Evolutionary conservation across 2,113 vertebrate species (phyloP).

Genomic region (Ciconia boyciana): DNA sequence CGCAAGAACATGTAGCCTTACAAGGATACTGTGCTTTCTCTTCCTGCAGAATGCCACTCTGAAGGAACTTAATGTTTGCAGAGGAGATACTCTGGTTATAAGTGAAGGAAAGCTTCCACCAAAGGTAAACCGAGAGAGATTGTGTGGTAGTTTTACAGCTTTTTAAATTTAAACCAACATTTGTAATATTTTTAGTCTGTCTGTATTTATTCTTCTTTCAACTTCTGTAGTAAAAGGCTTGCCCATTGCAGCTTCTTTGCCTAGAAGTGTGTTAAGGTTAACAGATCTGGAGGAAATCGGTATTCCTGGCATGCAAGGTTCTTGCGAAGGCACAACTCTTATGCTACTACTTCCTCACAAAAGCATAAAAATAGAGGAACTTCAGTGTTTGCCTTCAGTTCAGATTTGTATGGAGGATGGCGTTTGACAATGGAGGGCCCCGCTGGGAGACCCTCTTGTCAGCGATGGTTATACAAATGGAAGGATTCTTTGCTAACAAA

Average conservation of each 20-base stretch:
- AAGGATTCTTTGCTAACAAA: not conserved
- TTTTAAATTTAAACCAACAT: not conserved
- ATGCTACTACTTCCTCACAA: not conserved
- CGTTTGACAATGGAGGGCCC: not conserved
- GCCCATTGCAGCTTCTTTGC: not conserved
- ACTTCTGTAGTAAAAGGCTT: not conserved
- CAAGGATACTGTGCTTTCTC: not conserved
- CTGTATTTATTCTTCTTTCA: not conserved
- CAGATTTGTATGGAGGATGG: not conserved
- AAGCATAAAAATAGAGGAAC: not conserved
- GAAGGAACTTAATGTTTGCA: constrained; percentile 80
- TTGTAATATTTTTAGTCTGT: not conserved
- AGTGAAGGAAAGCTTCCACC: constrained; percentile 86
- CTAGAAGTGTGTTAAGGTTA: not conserved
- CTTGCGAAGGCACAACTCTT: not conserved
- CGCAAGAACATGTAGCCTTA: not conserved
- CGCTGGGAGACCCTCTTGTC: not conserved
- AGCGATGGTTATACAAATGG: not conserved
- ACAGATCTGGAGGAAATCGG: not conserved
- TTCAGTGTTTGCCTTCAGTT: not conserved
- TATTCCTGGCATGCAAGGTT: not conserved
- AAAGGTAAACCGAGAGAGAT: constrained; percentile 68
- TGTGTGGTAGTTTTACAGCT: not conserved
- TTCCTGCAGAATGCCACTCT: constrained; percentile 81
- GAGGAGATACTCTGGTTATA: constrained; percentile 87